Evolutionary conservation across 2,888 invertebrate genomes (phyloP), one percentile per base, ranked within the genome.

Genomic region (Dasysyrphus tricinctus): DNA sequence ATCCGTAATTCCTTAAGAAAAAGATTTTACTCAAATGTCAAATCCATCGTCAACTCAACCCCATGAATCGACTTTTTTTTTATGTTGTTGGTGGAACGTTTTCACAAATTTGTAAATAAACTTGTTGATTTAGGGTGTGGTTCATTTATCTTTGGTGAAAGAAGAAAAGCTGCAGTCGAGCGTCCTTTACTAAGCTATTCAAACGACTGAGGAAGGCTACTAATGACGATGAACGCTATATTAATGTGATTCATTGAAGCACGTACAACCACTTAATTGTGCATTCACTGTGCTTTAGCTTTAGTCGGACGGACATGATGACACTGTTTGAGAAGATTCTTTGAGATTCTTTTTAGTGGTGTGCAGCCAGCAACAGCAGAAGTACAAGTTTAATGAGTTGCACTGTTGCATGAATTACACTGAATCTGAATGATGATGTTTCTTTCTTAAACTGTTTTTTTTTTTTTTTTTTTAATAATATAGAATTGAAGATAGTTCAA

Each of bases 261-360:
- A 81, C 81, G 85, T 85, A 78, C 69, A 74, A 42, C 49, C 85
- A 85, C 81, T 81, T 78, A 74, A 78, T 74, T 85, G 81, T 85
- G 77, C 81, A 85, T 85, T 74, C 77, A 77, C 77, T 85, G 80
- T 57, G 47, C 61, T 74, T 63, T 63, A 77, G 63, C n/a, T 54
- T 44, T 56, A 12, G 54, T 73, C 29, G 73, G 54, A 39, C 29
- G 69, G 56, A 44, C 49, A 73, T 47, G 67, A 73, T 61, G 63
- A 37, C 32, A 47, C 12, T 78, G 29, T 54, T 57, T 34, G 32
- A 44, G 24, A 14, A 37, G 24, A 12, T 39, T 39, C 7, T 47
- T 47, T 47, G 16, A 47, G 16, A 54, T 54, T 51, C 34, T 24
- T 42, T 37, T 63, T 59, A 12, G 19, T 12, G 8, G 19, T 12